A percentile compares a stretch with the other conserved stretches of the same genome.
Evolutionary conservation across 2,888 invertebrate species (phyloP).

Genomic region (Taphrorychus bicolor): DNA sequence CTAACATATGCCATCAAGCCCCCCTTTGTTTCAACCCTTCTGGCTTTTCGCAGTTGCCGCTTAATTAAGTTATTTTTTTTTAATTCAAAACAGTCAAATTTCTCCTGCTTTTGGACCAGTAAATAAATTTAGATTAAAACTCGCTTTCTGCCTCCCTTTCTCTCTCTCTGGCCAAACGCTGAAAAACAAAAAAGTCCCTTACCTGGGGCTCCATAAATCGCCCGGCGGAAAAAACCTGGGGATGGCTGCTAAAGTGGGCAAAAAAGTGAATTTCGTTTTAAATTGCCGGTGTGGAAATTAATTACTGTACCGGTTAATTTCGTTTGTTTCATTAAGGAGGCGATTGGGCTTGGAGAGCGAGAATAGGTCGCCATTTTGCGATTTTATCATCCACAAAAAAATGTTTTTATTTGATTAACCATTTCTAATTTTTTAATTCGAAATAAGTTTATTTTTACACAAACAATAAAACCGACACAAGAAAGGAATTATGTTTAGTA

Average conservation of each 20-base stretch:
- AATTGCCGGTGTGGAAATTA: not conserved
- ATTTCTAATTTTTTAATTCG: no score
- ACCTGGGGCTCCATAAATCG: constrained; percentile 2
- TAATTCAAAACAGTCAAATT: not conserved
- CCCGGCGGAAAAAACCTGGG: not conserved
- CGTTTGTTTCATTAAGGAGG: not conserved
- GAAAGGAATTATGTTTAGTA: no score
- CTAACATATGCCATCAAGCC: not conserved
- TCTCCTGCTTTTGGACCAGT: not conserved
- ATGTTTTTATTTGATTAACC: no score
- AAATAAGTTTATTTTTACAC: no score
- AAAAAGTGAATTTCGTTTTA: not conserved
- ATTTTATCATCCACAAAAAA: no score
- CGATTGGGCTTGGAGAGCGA: no score
- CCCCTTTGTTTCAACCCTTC: not conserved
- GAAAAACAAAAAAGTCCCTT: constrained; percentile 1
- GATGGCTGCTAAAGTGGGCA: not conserved
- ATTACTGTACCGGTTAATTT: not conserved
- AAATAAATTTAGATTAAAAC: constrained; percentile 14
- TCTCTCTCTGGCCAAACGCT: not conserved
- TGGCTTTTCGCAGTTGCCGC: not conserved
- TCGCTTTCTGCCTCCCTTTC: not conserved
- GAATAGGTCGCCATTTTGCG: no score
- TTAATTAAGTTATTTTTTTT: not conserved
- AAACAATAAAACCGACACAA: no score